These are phyloP conservation scores for Menidia beryllina DNA, from an alignment of 2,113 vertebrate species.

Conservation along the genomic window DNA sequence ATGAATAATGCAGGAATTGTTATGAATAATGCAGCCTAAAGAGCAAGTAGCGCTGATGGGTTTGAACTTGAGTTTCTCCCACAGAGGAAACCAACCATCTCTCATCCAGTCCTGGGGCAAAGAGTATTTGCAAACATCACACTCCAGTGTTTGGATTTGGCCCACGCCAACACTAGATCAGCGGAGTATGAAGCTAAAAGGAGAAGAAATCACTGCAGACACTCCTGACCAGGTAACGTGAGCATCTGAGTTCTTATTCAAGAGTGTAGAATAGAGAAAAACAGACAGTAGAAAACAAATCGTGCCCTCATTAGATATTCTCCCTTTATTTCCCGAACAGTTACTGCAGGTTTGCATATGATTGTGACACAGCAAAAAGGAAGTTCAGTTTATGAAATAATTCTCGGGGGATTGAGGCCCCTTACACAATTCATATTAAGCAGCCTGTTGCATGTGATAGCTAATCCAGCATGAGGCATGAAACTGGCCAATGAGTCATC, in stretches of 20 bases:
- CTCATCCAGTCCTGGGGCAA: slow-evolving; percentile 56
- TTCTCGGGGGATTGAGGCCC: slow-evolving; percentile 63
- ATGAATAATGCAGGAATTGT: slow-evolving; percentile 59
- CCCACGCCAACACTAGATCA: slow-evolving; percentile 44
- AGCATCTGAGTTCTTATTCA: slow-evolving; percentile 24
- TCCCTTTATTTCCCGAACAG: slow-evolving; percentile 4
- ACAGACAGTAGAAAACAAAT: slow-evolving; percentile 20
- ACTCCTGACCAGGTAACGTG: slow-evolving; percentile 42
- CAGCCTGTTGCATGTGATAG: slow-evolving; percentile 72
- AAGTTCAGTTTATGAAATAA: slow-evolving; percentile 50
- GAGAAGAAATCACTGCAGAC: slow-evolving; percentile 52
- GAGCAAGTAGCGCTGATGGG: slow-evolving; percentile 57
- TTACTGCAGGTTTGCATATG: slow-evolving; percentile 1
- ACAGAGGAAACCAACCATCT: slow-evolving; percentile 53
- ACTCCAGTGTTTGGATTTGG: slow-evolving; percentile 62
- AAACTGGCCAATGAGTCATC: slow-evolving; percentile 69
- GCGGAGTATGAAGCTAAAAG: slow-evolving; percentile 50
- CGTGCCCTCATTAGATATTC: not conserved
- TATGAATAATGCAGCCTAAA: slow-evolving; percentile 60
- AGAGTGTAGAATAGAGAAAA: not conserved
- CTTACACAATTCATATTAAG: slow-evolving; percentile 69
- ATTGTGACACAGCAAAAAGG: slow-evolving; percentile 52
- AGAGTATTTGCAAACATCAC: slow-evolving; percentile 68
- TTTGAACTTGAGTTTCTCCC: slow-evolving; percentile 61
- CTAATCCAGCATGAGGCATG: slow-evolving; percentile 64